Evolutionary conservation across 2,113 vertebrate species (phyloP), one percentile per base, ranked within the genome.

Genomic region (Diadophis punctatus): DNA sequence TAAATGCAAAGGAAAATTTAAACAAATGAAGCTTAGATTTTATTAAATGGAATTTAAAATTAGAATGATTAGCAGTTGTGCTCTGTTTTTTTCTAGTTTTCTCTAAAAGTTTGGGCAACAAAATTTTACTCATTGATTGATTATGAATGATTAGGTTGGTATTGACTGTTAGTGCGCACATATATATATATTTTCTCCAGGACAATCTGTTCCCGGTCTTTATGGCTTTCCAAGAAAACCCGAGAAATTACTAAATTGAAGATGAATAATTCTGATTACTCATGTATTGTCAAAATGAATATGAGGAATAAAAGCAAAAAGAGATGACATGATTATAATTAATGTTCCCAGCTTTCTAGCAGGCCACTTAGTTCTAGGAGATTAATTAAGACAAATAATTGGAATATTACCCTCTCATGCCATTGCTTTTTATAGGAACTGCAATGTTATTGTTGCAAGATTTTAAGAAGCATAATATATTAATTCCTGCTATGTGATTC

Each of bases 31-130:
- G 86, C n/a, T 11, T 87, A 93, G 74, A 87, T 27, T 86, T 87
- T 51, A 86, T 18, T 27, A 51, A 90, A 60, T n/a, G 86, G 88
- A 93, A 92, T n/a, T n/a, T 93, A 95, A 93, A 96, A 92, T 93
- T 39, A 94, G 55, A n/a, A 49, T 3, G 23, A 49, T 6, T 68
- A 68, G 12, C 63, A 16, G 63, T 68, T 68, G 14, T 68, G 3
- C 12, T n/a, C 30, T 68, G 30, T 16, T 0, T 74, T 60, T 60
- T 11, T 11, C 25, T n/a, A 74, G 14, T 74, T 74, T 74, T 16
- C 2, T 34, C 63, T 34, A 34, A 74, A 18, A 9, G 34, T 74
- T 74, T 34, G 63, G n/a, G 11, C 14, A 18, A 74, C 58, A 63
- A 63, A 30, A 18, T 74, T 18, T 16, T 8, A 74, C 16, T 34